Evolutionary conservation across 1,140 invertebrate species (phyloP).

Genomic region (Diplogasteroides magnus): DNA sequence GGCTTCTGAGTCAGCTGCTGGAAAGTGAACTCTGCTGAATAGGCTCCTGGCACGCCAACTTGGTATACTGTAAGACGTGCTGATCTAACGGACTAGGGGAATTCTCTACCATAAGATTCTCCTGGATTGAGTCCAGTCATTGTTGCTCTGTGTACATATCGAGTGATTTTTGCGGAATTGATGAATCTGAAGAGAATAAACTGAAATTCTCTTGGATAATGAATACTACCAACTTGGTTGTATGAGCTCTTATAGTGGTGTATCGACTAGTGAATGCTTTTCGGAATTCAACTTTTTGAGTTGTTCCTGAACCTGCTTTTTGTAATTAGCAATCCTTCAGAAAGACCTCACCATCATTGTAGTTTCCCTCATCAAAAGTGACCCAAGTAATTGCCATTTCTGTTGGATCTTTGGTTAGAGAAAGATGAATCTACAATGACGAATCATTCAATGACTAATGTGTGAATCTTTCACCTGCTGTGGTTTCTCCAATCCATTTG

Average conservation of each 20-base stretch:
- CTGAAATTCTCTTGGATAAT: background rate
- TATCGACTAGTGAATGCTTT: background rate
- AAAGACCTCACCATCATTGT: background rate
- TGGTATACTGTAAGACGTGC: constrained; percentile 32
- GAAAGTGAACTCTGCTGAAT: constrained; percentile 28
- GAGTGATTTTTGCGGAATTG: constrained; percentile 13
- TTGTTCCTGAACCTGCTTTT: constrained; percentile 1
- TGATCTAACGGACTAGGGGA: constrained; percentile 1
- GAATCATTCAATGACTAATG: too few species aligned
- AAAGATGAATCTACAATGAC: constrained; percentile 35
- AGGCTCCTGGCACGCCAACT: constrained; percentile 24
- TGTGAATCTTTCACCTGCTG: too few species aligned
- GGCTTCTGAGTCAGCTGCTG: constrained; percentile 28
- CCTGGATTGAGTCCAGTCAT: constrained; percentile 19
- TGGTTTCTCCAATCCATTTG: too few species aligned
- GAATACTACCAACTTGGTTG: background rate
- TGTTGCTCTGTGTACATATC: constrained; percentile 26
- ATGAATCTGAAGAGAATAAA: constrained; percentile 12
- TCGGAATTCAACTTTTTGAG: background rate
- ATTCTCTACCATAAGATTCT: constrained; percentile 20
- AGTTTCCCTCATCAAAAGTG: constrained; percentile 19
- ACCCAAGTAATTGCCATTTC: constrained; percentile 32
- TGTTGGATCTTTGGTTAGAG: constrained; percentile 19
- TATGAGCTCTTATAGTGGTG: background rate
- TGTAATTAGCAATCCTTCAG: background rate